Conservation (phyloP, 2,888 invertebrate species). For the Rotaria macrura region DNA sequence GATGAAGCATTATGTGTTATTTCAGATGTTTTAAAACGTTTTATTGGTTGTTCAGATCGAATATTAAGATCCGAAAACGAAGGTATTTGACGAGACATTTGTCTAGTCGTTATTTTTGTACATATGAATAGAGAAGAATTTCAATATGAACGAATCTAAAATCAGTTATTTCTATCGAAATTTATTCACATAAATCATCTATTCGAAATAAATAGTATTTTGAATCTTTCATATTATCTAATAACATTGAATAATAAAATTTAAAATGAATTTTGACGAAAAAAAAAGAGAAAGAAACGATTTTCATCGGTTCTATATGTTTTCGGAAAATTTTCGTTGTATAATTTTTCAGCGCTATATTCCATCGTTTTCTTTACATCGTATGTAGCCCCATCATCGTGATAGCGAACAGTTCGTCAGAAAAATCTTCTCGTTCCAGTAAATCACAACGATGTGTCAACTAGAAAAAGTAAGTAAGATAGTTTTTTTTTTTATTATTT, state of each 20-base stretch:
- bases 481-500: background rate
- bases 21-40: background rate
- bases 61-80: background rate
- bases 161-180: too few species aligned
- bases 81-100: slow-evolving; percentile 12
- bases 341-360: background rate
- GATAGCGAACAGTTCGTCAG: background rate
- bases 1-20: background rate
- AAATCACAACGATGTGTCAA: background rate
- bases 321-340: background rate
- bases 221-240: too few species aligned
- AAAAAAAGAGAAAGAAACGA: too few species aligned
- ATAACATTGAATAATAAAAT: too few species aligned
- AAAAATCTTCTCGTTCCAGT: background rate
- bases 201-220: too few species aligned
- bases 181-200: too few species aligned
- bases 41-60: background rate
- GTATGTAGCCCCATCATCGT: background rate
- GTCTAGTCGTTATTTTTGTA: background rate
- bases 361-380: background rate
- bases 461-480: background rate
- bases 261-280: background rate
- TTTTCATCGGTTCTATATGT: too few species aligned
- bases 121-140: background rate
- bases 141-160: too few species aligned